A percentile compares a stretch with the other conserved stretches of the same genome.
phyloP scores from a whole-genome alignment of 2,113 vertebrate genomes.

The Lepus americanus region DNA sequence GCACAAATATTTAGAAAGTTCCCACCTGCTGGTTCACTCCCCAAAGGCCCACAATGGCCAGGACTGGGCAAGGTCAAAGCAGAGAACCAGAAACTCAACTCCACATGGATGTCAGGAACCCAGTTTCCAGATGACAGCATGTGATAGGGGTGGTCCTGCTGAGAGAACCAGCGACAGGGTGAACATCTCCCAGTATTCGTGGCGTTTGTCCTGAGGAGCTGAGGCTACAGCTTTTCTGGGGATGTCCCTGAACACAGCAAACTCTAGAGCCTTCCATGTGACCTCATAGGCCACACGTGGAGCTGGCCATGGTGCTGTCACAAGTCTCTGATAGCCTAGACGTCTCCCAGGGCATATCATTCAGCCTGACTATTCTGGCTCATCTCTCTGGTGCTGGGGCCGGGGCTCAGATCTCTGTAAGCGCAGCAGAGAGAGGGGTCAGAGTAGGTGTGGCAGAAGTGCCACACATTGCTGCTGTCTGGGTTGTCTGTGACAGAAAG shows the following conservation, averaged over 20 bases:
- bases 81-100: too few species aligned
- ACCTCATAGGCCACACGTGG: neutral
- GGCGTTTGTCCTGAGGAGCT: neutral
- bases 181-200: neutral
- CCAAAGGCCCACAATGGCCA: too few species aligned
- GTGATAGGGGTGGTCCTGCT: neutral
- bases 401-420: neutral
- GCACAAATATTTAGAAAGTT: neutral
- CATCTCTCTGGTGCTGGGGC: neutral
- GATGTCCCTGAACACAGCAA: neutral
- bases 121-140: neutral
- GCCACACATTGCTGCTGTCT: neutral
- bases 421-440: neutral
- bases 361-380: neutral
- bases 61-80: too few species aligned
- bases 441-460: neutral
- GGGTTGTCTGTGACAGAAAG: neutral
- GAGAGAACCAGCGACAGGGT: neutral
- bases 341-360: neutral
- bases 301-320: constrained; percentile 49
- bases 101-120: too few species aligned
- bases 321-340: too few species aligned
- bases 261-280: neutral
- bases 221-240: neutral
- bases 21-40: too few species aligned